Evolutionary conservation across 2,797 vertebrate genomes (phyloP).

Genomic region (Ciconia nigra): DNA sequence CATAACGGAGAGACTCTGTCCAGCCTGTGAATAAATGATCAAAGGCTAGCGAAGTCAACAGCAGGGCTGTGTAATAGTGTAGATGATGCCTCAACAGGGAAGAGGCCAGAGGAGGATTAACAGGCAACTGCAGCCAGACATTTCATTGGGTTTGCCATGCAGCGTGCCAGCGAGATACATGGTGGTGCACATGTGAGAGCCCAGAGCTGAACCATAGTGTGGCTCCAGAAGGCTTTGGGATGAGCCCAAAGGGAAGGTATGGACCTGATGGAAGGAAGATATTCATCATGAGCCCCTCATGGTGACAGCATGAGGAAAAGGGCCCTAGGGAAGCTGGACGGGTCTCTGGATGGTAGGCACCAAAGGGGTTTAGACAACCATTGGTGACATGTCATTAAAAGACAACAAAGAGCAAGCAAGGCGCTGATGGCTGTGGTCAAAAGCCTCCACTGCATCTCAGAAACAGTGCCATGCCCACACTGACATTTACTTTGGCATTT

Average conservation of each 20-base stretch:
- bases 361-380: background rate
- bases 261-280: background rate
- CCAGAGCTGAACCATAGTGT: background rate
- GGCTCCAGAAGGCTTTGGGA: background rate
- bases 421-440: background rate
- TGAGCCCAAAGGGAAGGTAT: background rate
- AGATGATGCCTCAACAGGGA: background rate
- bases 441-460: background rate
- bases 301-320: background rate
- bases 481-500: background rate
- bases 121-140: background rate
- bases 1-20: background rate
- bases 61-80: background rate
- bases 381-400: background rate
- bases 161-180: rapidly evolving
- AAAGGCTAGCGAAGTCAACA: background rate
- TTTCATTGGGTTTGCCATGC: background rate
- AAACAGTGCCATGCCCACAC: background rate
- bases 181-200: background rate
- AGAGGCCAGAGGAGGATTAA: background rate
- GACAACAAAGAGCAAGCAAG: background rate
- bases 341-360: background rate
- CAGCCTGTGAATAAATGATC: background rate
- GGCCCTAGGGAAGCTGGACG: rapidly evolving
- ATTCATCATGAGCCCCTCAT: background rate